Base-by-base conservation (phyloP, 1,140 invertebrate species). In the Formica exsecta region DNA sequence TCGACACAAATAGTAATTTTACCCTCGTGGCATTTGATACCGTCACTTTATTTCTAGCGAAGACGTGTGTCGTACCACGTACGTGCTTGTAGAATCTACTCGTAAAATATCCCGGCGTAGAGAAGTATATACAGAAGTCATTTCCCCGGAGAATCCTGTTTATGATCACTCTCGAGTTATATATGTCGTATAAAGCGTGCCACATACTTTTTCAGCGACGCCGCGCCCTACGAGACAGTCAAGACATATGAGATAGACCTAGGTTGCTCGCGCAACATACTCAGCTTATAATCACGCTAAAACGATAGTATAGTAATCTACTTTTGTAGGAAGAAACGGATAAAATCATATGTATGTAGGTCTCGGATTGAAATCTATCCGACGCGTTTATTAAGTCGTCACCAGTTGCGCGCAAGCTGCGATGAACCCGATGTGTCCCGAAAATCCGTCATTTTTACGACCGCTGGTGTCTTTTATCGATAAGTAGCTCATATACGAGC, bases 121-220 rank as follows among this genome's bases (percentile, higher is more conserved):
- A 83, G 8, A 83, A 86, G 36, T 66, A 86, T 25, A 68, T 51
- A 54, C 41, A 86, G 87, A 86, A 90, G 89, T 90, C 88, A 90
- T 90, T 90, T 90, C 89, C 89, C 88, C 36, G 13, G 89, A 9
- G 89, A 88, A 90, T 87, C 83, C 77, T 90, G 86, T 90, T 90
- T 90, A 90, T 90, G 89, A 90, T 90, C 89, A 90, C 83, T 83
- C 86, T 77, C 89, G 48, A 87, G 88, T 87, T 90, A 89, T 89
- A 90, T 76, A 87, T 62, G 79, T 66, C 61, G 79, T 74, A 90
- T 90, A 89, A 90, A 87, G 76, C 68, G 68, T 66, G 89, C 73
- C 32, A 48, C 59, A 41, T 62, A 75, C 71, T 65, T 89, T 77
- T 85, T 86, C 64, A 57, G 29, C 64, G 70, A 38, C 48, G 64